Evolutionary conservation across 2,888 invertebrate species (phyloP), one percentile per base, ranked within the genome.

Genomic region (Hofmannophila pseudospretella): DNA sequence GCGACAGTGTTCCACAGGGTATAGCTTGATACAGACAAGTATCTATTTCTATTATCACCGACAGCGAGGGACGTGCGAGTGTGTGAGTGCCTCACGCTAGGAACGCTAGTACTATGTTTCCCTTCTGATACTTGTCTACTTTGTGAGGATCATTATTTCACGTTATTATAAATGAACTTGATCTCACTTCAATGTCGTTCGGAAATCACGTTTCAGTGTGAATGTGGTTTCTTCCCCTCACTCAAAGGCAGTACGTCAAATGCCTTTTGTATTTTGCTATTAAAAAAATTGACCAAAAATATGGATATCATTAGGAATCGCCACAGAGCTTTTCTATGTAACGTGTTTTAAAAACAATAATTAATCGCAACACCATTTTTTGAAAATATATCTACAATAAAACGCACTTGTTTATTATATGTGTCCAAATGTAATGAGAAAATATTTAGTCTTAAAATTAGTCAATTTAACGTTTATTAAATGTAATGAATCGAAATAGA

Each of bases 161-260:
- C 59, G 42, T 41, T 57, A 60, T 62, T 56, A 56, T 62, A 23
- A n/a, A 61, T 67, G 56, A 64, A 71, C 60, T 66, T 81, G 82
- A 84, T 84, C 84, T 84, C 84, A 75, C 65, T 53, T 66, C 67
- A 66, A 73, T 71, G 60, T 72, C 69, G 54, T 65, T 68, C 66
- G 56, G 51, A 57, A 47, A 41, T 43, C 39, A 38, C 48, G 39
- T 43, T 38, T 34, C 25, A 5, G 30, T 37, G 53, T 52, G 48
- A 12, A 27, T 27, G 27, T 12, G 3, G 7, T 2, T 11, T 27
- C n/a, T 4, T 23, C 49, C 51, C 58, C 56, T 35, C 36, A 52
- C 43, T 51, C 58, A 46, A 57, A 61, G 75, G 77, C 76, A 69
- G 69, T 68, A 74, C 60, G 66, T 55, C 54, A 64, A n/a, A 53